Evolutionary conservation across 2,888 invertebrate species (phyloP).

Genomic region (Hydropsyche betteni): DNA sequence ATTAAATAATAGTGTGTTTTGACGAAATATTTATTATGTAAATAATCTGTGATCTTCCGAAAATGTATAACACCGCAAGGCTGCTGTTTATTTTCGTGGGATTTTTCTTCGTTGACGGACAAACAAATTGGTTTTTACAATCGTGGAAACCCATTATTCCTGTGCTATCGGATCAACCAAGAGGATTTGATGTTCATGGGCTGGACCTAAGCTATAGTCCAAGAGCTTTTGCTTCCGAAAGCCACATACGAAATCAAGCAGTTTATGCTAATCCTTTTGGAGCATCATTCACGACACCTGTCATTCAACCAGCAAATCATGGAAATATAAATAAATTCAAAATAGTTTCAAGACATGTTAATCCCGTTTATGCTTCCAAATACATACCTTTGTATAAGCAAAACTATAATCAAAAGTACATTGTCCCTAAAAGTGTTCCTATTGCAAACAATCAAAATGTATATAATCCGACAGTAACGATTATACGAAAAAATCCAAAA

Average conservation of each 20-base stretch:
- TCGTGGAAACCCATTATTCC: constrained; percentile 34
- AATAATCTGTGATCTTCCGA: constrained; percentile 3
- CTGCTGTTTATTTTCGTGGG: neutral
- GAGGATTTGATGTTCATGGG: constrained; percentile 10
- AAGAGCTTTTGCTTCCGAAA: constrained; percentile 16
- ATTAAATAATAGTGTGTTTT: neutral
- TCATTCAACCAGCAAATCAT: neutral
- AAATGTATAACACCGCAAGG: constrained; percentile 1
- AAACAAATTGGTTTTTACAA: constrained; percentile 1
- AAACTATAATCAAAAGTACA: neutral
- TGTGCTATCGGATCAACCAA: neutral
- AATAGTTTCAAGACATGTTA: neutral
- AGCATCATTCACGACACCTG: neutral
- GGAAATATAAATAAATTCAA: neutral
- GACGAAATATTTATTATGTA: neutral
- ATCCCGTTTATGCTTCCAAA: constrained; percentile 30
- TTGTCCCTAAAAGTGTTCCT: neutral
- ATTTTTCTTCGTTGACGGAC: constrained; percentile 4
- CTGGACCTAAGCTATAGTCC: neutral
- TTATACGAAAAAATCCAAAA: neutral
- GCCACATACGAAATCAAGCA: constrained; percentile 9
- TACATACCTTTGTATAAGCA: constrained; percentile 14
- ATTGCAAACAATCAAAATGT: no score
- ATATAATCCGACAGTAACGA: neutral
- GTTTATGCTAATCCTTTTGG: constrained; percentile 16